Percentiles rank a stretch among this genome's conserved stretches.
Conservation (phyloP, 2,113 vertebrate genomes). For the Geococcyx californianus region DNA sequence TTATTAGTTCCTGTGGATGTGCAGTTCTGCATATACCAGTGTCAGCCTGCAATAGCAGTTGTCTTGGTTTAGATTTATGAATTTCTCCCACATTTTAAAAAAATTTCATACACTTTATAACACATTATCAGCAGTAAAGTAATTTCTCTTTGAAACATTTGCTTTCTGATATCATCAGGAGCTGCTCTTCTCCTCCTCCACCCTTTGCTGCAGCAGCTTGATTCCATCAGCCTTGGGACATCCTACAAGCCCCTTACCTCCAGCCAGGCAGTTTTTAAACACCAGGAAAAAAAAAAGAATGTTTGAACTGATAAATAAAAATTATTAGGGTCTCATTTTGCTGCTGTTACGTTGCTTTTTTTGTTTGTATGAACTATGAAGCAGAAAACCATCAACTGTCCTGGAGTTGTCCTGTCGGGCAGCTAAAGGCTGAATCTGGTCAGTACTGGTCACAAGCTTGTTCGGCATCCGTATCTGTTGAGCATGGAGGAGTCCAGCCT, state of each 20-base stretch:
- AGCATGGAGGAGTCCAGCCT: neutral
- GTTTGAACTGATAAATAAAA: neutral
- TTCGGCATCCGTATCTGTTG: neutral
- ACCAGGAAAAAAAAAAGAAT: neutral
- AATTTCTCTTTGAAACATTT: neutral
- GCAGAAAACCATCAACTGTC: neutral
- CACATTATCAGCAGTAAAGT: neutral
- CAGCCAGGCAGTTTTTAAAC: neutral
- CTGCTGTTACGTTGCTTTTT: neutral
- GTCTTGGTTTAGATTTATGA: neutral
- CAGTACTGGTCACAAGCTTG: neutral
- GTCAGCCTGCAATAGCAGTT: neutral
- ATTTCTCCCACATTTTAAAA: neutral
- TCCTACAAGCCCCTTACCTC: fast-evolving
- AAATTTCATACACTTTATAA: neutral
- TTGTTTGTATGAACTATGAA: neutral
- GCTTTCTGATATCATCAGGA: neutral
- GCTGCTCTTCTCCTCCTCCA: neutral
- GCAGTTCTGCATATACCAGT: neutral
- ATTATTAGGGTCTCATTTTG: neutral
- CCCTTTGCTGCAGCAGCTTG: neutral
- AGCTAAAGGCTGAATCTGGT: neutral
- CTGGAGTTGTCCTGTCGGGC: neutral
- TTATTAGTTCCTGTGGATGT: neutral
- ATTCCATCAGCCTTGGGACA: neutral